Conservation (phyloP, 2,888 invertebrate genomes). For the Sinopyrophorus schimmeli region DNA sequence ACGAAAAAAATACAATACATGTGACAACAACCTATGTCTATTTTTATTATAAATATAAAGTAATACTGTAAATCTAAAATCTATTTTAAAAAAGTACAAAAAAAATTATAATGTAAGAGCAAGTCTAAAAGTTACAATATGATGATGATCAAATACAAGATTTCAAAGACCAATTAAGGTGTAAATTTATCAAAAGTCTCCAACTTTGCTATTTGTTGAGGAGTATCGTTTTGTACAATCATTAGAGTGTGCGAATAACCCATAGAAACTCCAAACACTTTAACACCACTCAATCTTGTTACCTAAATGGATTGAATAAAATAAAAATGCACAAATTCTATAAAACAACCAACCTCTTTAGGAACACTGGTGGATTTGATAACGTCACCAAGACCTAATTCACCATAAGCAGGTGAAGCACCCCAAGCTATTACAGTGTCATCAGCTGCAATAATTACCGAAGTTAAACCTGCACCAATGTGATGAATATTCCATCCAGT, state of each 20-base stretch:
- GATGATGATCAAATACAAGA: conserved; percentile 4
- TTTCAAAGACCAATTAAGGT: conserved; percentile 35
- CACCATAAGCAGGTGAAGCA: conserved; percentile 91
- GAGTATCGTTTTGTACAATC: conserved; percentile 65
- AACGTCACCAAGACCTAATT: conserved; percentile 88
- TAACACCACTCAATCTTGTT: conserved; percentile 71
- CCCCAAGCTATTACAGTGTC: conserved; percentile 92
- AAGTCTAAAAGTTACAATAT: conserved; percentile 8
- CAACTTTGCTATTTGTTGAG: conserved; percentile 66
- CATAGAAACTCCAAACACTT: conserved; percentile 78
- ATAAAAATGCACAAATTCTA: not conserved
- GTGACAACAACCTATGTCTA: conserved; percentile 7
- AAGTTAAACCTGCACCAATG: conserved; percentile 81
- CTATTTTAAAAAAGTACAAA: conserved; percentile 25
- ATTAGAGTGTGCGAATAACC: conserved; percentile 85
- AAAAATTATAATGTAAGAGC: conserved; percentile 13
- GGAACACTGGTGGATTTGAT: conserved; percentile 86
- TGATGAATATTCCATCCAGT: conserved; percentile 89
- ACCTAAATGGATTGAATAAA: conserved; percentile 43
- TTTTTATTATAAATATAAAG: conserved; percentile 24
- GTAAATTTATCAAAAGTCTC: conserved; percentile 61
- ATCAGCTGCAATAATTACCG: conserved; percentile 86
- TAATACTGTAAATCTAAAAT: conserved; percentile 25
- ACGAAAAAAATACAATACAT: conserved; percentile 17
- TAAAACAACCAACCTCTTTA: conserved; percentile 68